Evolutionary conservation across 2,113 vertebrate species (phyloP).

Genomic region (Fregata magnificens): DNA sequence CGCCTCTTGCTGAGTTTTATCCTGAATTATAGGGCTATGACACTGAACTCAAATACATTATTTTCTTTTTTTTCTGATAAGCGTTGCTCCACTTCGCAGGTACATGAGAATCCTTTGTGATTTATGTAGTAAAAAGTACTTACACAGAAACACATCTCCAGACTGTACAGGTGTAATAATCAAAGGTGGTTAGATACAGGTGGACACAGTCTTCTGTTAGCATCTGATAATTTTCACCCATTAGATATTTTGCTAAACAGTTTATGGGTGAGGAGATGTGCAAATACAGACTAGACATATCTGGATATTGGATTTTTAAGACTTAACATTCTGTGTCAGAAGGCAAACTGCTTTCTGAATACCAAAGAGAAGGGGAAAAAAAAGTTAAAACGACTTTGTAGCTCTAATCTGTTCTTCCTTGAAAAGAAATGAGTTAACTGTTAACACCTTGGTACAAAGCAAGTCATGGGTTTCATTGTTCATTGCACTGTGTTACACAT

Average conservation of each 20-base stretch:
- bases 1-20: slow-evolving; percentile 4
- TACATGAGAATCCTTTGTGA: not conserved
- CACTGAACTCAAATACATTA: not conserved
- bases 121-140: not conserved
- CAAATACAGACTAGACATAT: not conserved
- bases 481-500: not conserved
- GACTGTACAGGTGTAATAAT: not conserved
- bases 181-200: not conserved
- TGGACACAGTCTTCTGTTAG: not conserved
- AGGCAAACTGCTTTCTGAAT: slow-evolving; percentile 44
- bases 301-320: slow-evolving; percentile 6
- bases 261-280: not conserved
- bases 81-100: not conserved
- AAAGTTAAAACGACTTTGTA: not conserved
- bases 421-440: not conserved
- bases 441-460: not conserved
- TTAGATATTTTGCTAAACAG: not conserved
- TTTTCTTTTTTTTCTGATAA: not conserved
- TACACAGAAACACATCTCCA: not conserved
- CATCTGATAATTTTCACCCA: not conserved
- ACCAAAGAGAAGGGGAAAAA: not conserved
- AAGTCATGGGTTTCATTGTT: not conserved
- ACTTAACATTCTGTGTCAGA: slow-evolving; percentile 45
- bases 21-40: not conserved
- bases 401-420: slow-evolving; percentile 13